Evolutionary conservation across 2,113 vertebrate genomes (phyloP).

Genomic region (Mesitornis unicolor): DNA sequence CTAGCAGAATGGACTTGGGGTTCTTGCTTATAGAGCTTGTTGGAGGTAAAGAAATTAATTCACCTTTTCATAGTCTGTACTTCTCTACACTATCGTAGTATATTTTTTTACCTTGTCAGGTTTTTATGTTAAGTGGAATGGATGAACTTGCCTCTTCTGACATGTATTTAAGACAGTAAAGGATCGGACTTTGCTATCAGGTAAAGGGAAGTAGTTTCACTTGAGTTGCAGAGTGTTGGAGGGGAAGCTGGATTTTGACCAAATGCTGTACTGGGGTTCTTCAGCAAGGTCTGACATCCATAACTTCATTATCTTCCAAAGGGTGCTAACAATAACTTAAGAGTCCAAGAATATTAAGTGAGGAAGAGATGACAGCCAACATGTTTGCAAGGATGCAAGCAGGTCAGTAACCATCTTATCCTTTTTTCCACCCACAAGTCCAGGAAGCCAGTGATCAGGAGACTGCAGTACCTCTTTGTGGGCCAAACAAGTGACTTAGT

Average conservation of each 20-base stretch:
- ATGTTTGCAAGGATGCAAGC: neutral
- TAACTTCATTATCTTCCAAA: neutral
- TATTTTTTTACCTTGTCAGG: neutral
- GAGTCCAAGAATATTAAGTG: neutral
- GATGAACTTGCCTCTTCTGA: neutral
- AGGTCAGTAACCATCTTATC: neutral
- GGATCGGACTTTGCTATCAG: neutral
- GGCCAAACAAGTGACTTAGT: neutral
- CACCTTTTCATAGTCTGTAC: neutral
- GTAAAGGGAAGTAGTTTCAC: neutral
- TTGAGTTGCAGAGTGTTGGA: neutral
- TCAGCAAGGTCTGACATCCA: neutral
- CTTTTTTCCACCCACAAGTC: neutral
- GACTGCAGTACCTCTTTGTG: neutral
- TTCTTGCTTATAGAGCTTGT: neutral
- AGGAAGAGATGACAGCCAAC: neutral
- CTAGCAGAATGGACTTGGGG: neutral
- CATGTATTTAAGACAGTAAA: neutral
- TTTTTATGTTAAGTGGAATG: neutral
- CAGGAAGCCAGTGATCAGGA: neutral
- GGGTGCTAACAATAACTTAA: neutral
- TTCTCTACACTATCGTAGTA: neutral
- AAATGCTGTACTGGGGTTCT: neutral
- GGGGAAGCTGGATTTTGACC: neutral
- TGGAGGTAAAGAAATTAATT: neutral